Evolutionary conservation across 92 coral and sea anemone genomes (phyloP).

Genomic region (Phenganax marumi): DNA sequence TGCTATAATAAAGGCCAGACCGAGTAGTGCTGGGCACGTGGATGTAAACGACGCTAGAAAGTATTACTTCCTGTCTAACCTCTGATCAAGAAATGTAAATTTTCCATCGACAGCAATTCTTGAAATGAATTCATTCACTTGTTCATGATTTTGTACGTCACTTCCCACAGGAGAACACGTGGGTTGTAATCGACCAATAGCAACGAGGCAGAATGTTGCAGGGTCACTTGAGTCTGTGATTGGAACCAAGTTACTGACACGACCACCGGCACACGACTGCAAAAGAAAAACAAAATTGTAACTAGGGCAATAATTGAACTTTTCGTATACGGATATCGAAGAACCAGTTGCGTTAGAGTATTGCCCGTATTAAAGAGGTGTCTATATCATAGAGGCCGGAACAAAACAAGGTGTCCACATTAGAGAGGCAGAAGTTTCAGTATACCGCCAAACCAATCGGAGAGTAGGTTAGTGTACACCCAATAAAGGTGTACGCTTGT

Average conservation of each 20-base stretch:
- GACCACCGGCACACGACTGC: slow-evolving; percentile 32
- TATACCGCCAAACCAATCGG: no score
- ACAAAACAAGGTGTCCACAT: no score
- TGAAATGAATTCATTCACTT: slow-evolving; percentile 86
- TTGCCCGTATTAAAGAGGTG: no score
- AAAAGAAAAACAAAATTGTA: background rate
- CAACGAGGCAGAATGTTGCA: slow-evolving; percentile 68
- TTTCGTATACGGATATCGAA: background rate
- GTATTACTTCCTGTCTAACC: slow-evolving; percentile 49
- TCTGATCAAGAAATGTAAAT: slow-evolving; percentile 94
- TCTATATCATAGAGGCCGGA: no score
- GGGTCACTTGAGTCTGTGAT: slow-evolving; percentile 49
- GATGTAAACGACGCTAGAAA: no score
- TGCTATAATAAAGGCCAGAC: no score
- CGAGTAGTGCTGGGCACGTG: no score
- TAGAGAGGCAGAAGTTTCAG: no score
- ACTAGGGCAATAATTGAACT: background rate
- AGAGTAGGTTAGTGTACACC: no score
- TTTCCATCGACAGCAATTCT: slow-evolving; percentile 95
- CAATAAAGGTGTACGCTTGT: no score
- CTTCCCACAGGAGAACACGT: slow-evolving; percentile 82
- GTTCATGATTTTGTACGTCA: slow-evolving; percentile 70
- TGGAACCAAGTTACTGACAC: slow-evolving; percentile 34
- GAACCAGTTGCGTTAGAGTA: no score
- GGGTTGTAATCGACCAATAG: slow-evolving; percentile 92